Conservation (phyloP, 2,113 vertebrate species). For the Cichladusa arquata region DNA sequence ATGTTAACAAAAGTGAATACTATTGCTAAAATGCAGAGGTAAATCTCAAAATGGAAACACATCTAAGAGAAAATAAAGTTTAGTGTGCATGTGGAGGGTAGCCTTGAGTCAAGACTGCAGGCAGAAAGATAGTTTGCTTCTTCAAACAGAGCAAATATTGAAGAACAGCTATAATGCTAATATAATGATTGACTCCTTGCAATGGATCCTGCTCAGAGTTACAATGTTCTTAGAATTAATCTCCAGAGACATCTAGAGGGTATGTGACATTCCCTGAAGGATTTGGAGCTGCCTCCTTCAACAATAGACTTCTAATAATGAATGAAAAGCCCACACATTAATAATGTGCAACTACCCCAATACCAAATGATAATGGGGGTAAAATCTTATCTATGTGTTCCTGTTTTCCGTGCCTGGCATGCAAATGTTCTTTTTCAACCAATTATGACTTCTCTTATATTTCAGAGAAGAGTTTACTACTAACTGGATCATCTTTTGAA, state of each 20-base stretch:
- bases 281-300: neutral
- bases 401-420: neutral
- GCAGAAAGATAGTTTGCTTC: neutral
- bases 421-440: neutral
- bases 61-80: neutral
- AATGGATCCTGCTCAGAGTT: neutral
- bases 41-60: neutral
- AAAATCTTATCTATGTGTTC: neutral
- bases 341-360: neutral
- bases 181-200: neutral
- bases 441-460: neutral
- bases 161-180: neutral
- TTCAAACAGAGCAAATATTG: neutral
- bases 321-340: neutral
- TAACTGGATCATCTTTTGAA: neutral
- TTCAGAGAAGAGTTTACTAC: neutral
- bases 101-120: neutral
- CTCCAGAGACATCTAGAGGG: slow-evolving; percentile 21
- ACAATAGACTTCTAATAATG: neutral
- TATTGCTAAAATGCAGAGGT: neutral
- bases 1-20: neutral
- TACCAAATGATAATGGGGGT: neutral
- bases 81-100: neutral
- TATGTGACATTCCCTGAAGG: neutral
- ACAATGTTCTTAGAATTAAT: slow-evolving; percentile 7